Base-by-base conservation (phyloP, 2,797 vertebrate species). In the Prionace glauca region DNA sequence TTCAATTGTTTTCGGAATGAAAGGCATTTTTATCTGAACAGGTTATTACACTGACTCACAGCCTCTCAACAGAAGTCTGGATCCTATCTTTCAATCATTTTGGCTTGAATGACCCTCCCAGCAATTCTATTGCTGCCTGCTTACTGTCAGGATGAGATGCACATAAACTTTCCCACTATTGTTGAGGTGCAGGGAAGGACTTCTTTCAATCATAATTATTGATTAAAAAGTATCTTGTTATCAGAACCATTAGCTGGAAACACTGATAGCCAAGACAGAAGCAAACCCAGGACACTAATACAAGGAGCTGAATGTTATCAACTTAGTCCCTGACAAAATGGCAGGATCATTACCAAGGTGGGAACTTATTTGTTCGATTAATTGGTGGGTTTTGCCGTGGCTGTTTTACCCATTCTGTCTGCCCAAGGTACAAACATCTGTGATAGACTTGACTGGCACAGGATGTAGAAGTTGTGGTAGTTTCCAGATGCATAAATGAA, bases 211-310 rank as follows among this genome's bases (percentile, higher is more conserved):
- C 32, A 22, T 65, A 62, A 93, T 62, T 93, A 84, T 84, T 41
- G 36, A 41, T 93, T 8, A 41, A 62, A 5, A 24, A 60, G 94
- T n/a, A 96, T 24, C 95, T 50, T 14, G n/a, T 67, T 96, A 95
- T 20, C 96, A 50, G 97, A 97, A 97, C 95, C 24, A 96, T 60
- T 97, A 97, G 96, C 20, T 97, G 96, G 97, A 97, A 69, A 95
- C 96, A 92, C 96, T 97, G 94, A 96, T 97, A 45, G 95, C 97
- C 0, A 97, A 97, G 9, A 96, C 97, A 7, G 97, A 97, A 95
- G 93, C 95, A 94, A 97, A 97, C 95, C 62, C 88, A 96, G 77
- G 96, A 29, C 96, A 96, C 96, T 26, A 97, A 97, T 95, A 96
- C 96, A 11, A 97, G 12, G 32, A 20, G 67, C 67, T 18, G 67